A percentile compares a stretch with the other conserved stretches of the same genome.
These are phyloP conservation scores for Eulemur macaco DNA, from an alignment of 2,113 vertebrate genomes.

Conservation along the genomic window DNA sequence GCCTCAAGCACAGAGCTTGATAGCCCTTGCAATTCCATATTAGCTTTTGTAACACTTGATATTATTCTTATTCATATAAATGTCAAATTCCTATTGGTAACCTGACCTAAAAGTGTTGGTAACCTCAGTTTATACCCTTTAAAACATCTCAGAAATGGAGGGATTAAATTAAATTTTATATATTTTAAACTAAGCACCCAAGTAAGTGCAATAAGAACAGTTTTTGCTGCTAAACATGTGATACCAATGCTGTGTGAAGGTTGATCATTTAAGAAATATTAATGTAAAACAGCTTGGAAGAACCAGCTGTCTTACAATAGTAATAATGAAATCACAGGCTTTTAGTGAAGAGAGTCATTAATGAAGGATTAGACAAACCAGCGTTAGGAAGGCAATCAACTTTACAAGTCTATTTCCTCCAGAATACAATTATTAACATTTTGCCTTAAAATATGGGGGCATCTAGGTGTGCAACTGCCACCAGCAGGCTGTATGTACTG, in stretches of 20 bases:
- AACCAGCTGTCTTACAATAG: background rate
- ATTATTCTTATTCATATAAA: conserved; percentile 68
- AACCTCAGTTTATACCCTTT: conserved; percentile 50
- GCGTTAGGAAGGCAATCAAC: background rate
- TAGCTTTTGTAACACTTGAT: conserved; percentile 39
- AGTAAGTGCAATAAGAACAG: conserved; percentile 5
- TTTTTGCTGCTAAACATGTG: background rate
- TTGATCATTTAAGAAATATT: conserved; percentile 9
- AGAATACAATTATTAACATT: background rate
- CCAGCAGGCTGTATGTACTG: background rate
- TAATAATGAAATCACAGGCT: background rate
- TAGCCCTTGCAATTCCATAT: conserved; percentile 9
- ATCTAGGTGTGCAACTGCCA: background rate
- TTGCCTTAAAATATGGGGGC: background rate
- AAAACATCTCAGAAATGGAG: conserved; percentile 49
- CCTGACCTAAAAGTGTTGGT: conserved; percentile 28
- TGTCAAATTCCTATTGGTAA: conserved; percentile 58
- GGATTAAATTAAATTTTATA: conserved; percentile 30
- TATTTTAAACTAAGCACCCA: conserved; percentile 42
- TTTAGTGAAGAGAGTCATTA: background rate
- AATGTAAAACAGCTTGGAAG: background rate
- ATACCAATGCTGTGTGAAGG: background rate
- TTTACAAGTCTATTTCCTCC: background rate
- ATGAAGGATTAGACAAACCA: background rate
- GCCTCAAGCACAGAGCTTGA: background rate